Evolutionary conservation across 1,140 invertebrate genomes (phyloP).

Genomic region (Drosophila auraria): DNA sequence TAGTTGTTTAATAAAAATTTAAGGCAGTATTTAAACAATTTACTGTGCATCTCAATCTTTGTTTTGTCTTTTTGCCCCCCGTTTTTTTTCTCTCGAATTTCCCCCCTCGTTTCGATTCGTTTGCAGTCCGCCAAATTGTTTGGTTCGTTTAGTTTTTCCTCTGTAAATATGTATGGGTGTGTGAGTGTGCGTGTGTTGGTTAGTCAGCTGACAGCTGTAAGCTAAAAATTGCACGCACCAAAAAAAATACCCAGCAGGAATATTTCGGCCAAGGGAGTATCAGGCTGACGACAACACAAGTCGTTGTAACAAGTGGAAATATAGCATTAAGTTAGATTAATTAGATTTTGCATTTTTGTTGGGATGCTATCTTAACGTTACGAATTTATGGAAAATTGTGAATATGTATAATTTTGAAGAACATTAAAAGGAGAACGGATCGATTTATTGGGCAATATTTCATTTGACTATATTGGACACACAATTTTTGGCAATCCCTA

Average conservation of each 20-base stretch:
- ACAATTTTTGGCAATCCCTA: no score
- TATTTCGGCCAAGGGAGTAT: neutral
- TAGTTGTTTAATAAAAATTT: neutral
- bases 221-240: slow-evolving; percentile 63
- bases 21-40: neutral
- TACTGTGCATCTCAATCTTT: neutral
- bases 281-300: no score
- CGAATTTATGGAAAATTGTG: no score
- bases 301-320: no score
- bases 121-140: slow-evolving; percentile 53
- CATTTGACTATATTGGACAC: no score
- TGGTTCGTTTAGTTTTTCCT: slow-evolving; percentile 64
- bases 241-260: slow-evolving; percentile 19
- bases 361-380: no score
- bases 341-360: no score
- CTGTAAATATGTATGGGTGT: neutral
- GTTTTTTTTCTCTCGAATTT: slow-evolving; percentile 2
- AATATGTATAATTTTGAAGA: no score
- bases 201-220: slow-evolving; percentile 56
- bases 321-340: no score
- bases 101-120: slow-evolving; percentile 32
- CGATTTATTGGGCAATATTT: no score
- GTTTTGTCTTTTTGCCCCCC: no score
- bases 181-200: slow-evolving; percentile 21
- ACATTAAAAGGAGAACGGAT: no score